Evolutionary conservation across 2,797 vertebrate genomes (phyloP).

Genomic region (Cottoperca gobio): DNA sequence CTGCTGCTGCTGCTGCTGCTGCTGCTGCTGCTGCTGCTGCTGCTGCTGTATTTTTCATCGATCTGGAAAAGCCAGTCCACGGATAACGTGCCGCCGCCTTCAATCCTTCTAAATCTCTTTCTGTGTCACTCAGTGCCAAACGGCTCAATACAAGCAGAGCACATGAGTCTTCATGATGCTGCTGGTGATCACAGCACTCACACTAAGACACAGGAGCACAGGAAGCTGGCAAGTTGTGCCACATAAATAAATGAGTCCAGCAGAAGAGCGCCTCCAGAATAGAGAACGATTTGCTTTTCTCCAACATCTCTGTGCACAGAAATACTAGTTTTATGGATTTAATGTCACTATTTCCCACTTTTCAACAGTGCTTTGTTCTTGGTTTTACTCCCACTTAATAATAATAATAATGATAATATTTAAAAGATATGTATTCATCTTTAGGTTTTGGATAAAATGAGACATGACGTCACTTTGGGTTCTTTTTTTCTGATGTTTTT

Average conservation of each 20-base stretch:
- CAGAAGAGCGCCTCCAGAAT: constrained; percentile 22
- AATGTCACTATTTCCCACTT: neutral
- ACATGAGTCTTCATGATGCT: constrained; percentile 39
- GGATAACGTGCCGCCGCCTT: constrained; percentile 37
- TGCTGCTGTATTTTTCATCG: constrained; percentile 31
- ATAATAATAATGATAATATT: no score
- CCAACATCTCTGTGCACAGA: neutral
- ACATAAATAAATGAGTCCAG: constrained; percentile 51
- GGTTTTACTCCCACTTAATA: neutral
- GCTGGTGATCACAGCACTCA: constrained; percentile 44
- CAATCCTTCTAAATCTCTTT: constrained; percentile 59
- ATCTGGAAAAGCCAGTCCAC: constrained; percentile 48
- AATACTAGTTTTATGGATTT: neutral
- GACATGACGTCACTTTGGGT: neutral
- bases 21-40: no score
- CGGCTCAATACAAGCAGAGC: constrained; percentile 42
- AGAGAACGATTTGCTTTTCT: neutral
- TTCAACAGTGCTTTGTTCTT: neutral
- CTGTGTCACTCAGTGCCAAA: constrained; percentile 51
- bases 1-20: no score
- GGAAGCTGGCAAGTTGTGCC: constrained; percentile 46
- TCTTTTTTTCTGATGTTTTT: neutral
- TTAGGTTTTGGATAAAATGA: neutral
- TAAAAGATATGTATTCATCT: no score
- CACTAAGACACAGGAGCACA: constrained; percentile 11